phyloP scores from a whole-genome alignment of 2,797 vertebrate genomes.

The Lemur catta region DNA sequence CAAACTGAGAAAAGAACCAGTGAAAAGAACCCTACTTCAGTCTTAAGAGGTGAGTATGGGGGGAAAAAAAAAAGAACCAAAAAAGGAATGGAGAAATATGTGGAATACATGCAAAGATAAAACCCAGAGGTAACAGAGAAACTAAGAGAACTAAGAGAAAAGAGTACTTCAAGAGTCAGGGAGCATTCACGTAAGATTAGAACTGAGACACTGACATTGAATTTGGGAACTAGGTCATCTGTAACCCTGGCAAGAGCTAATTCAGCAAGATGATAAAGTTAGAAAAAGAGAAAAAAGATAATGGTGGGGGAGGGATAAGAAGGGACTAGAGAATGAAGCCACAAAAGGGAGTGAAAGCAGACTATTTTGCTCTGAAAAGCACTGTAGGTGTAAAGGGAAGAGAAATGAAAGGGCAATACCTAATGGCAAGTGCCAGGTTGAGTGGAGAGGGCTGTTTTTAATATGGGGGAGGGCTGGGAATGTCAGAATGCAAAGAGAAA shows the following conservation, averaged over 20 bases:
- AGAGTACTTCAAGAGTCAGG: not conserved
- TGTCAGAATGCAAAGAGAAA: not conserved
- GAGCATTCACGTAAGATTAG: not conserved
- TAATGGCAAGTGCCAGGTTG: not conserved
- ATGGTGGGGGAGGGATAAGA: not conserved
- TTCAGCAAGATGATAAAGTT: not conserved
- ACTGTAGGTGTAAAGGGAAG: not conserved
- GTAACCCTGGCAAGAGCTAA: not conserved
- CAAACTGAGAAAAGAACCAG: not conserved
- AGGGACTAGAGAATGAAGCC: not conserved
- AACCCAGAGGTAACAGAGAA: not conserved
- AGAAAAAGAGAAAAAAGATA: not conserved
- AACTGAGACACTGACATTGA: not conserved
- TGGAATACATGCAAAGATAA: not conserved
- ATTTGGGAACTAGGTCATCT: not conserved
- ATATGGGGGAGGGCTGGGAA: not conserved
- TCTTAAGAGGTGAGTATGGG: not conserved
- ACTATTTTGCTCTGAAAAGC: not conserved
- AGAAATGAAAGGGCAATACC: not conserved
- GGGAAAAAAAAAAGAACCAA: not conserved
- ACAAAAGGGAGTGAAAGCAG: not conserved
- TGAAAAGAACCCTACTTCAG: not conserved
- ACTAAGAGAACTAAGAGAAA: not conserved
- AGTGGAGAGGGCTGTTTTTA: not conserved
- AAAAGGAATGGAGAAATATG: not conserved